A percentile compares a stretch with the other conserved stretches of the same genome.
phyloP scores from a whole-genome alignment of 2,797 vertebrate genomes.

The Enteromius paludinosus region DNA sequence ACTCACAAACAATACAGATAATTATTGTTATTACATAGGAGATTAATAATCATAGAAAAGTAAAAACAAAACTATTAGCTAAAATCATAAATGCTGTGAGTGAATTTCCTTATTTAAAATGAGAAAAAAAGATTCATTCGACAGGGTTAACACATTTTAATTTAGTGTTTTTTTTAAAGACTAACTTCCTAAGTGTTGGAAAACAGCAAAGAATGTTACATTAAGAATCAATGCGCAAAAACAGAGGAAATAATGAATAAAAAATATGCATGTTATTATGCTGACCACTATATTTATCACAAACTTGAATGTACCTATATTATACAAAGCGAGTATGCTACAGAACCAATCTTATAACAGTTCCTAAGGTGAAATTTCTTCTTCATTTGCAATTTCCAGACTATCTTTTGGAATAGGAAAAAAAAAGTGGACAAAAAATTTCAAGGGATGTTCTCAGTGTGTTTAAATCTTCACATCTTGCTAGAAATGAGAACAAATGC shows the following conservation, averaged over 20 bases:
- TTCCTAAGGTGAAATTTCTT: background rate
- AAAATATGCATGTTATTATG: too few relatives aligned
- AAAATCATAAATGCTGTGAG: background rate
- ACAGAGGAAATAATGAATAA: too few relatives aligned
- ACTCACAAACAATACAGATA: background rate
- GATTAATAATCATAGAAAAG: background rate
- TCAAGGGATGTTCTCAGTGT: background rate
- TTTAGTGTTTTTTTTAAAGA: background rate
- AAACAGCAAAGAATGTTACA: background rate
- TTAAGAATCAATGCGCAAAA: too few relatives aligned
- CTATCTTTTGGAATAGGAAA: background rate
- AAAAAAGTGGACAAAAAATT: too few relatives aligned
- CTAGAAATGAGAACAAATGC: background rate
- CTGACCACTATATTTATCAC: background rate
- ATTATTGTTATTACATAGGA: background rate
- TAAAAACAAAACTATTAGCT: background rate
- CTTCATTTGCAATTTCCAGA: background rate
- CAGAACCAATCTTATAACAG: background rate
- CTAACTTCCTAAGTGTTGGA: background rate
- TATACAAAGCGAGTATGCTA: background rate
- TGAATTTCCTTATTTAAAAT: background rate
- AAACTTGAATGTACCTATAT: background rate
- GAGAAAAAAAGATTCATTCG: background rate
- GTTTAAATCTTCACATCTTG: background rate
- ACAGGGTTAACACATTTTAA: background rate